Base-by-base conservation (phyloP, 2,113 vertebrate species). In the Orcinus orca region DNA sequence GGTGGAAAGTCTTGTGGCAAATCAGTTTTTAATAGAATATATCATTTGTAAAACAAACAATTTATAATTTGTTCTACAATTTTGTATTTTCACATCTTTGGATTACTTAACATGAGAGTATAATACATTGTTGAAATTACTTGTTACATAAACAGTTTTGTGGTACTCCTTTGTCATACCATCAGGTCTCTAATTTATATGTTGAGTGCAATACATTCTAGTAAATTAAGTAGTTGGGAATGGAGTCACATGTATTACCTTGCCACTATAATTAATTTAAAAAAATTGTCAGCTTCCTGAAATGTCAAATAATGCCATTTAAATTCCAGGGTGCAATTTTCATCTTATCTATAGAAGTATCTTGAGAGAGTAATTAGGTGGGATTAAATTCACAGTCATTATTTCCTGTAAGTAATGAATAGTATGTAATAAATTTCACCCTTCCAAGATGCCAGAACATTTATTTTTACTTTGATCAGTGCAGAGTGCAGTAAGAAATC, bases 381-480 rank as follows among this genome's bases (percentile, higher is more conserved):
- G 26, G 10, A 86, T 38, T 70, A 79, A 87, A 88, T 10, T 95
- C 15, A 44, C 26, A 50, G 29, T 68, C 50, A 84, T 93, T 41
- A 79, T 92, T 85, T 84, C 38, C 62, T 84, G 4, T n/a, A 77
- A 84, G 73, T 44, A 85, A 89, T 38, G 44, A 38, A 33, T 50
- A 76, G 36, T 23, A 1, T 58, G 14, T 91, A 38, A 81, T 67
- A 70, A 17, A 71, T 92, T 38, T 92, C 18, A 53, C 53, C 26
- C 33, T 95, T 96, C 77, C 21, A 80, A 77, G 18, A 62, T 55
- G 23, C 85, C 81, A 93, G 36, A 73, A 9, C 36, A 71, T 65
- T 97, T 80, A 76, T 76, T 65, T 93, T 89, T 76, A 50, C 50
- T 95, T 91, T 76, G 26, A 93, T 74, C 18, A 90, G 25, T n/a